Evolutionary conservation across 2,797 vertebrate species (phyloP).

Genomic region (Thunnus albacares): DNA sequence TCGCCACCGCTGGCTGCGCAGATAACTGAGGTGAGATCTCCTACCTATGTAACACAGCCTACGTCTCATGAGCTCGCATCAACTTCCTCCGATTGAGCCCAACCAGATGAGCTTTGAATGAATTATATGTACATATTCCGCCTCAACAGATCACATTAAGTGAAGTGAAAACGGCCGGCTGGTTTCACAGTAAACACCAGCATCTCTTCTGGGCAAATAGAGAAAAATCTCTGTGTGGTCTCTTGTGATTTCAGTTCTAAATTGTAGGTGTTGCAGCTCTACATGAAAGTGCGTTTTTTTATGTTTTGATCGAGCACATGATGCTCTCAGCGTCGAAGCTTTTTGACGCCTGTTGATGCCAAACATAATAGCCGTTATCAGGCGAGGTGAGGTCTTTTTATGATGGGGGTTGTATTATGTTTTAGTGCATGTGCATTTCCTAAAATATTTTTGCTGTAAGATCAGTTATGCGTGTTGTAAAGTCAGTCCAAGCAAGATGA

Average conservation of each 20-base stretch:
- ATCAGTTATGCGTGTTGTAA: slow-evolving; percentile 5
- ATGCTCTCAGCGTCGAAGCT: neutral
- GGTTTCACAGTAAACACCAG: slow-evolving; percentile 10
- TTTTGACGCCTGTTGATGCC: slow-evolving; percentile 3
- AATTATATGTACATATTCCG: neutral
- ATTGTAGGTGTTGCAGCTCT: neutral
- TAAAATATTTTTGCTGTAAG: neutral
- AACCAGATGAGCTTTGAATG: slow-evolving; percentile 2
- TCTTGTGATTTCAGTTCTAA: slow-evolving; percentile 19
- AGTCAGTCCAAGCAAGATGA: slow-evolving; percentile 10
- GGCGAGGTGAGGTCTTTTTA: neutral
- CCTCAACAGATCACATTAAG: neutral
- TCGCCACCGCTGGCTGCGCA: slow-evolving; percentile 78
- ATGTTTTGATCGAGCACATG: neutral
- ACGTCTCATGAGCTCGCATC: no score
- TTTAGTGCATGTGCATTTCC: slow-evolving; percentile 17
- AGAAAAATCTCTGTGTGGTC: slow-evolving; percentile 7
- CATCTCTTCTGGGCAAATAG: slow-evolving; percentile 21
- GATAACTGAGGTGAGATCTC: slow-evolving; percentile 88
- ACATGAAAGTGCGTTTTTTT: neutral
- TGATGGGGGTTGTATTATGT: neutral
- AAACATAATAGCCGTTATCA: neutral
- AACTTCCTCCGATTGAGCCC: neutral
- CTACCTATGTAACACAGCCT: neutral
- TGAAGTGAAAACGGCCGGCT: slow-evolving; percentile 11